These are phyloP conservation scores for Forficula auricularia DNA, from an alignment of 1,140 invertebrate genomes.

Conservation along the genomic window DNA sequence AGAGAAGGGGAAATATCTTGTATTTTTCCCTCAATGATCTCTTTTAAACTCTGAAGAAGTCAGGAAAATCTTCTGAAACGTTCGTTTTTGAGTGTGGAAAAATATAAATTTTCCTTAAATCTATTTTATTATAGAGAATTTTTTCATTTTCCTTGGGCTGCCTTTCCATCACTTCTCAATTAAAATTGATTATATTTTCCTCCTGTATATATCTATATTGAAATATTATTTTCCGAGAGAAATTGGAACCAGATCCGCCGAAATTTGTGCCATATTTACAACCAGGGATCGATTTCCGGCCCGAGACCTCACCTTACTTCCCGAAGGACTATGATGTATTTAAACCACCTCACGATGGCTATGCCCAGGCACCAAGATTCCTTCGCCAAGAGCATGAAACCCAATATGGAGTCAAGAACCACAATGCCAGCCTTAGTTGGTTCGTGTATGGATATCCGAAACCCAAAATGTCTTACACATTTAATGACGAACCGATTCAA, in stretches of 20 bases:
- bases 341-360: constrained; percentile 61
- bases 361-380: constrained; percentile 63
- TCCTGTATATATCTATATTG: too few species aligned
- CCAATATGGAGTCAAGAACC: constrained; percentile 74
- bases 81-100: too few species aligned
- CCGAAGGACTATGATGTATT: constrained; percentile 81
- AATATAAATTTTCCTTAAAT: too few species aligned
- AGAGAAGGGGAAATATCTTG: too few species aligned
- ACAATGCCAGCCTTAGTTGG: constrained; percentile 74
- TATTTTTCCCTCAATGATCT: too few species aligned
- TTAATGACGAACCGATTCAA: constrained; percentile 65
- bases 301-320: constrained; percentile 73
- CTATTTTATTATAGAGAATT: too few species aligned
- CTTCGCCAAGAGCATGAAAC: constrained; percentile 64
- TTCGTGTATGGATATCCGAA: constrained; percentile 87
- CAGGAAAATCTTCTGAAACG: too few species aligned
- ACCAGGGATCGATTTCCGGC: constrained; percentile 67
- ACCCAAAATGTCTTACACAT: constrained; percentile 73
- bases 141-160: too few species aligned
- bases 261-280: constrained; percentile 62
- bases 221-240: constrained; percentile 32
- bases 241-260: constrained; percentile 59
- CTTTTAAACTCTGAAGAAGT: too few species aligned
- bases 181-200: too few species aligned
- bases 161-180: too few species aligned